Percentiles rank a stretch among this genome's conserved stretches.
These are phyloP conservation scores for Yasuhikotakia modesta DNA, from an alignment of 2,797 vertebrate species.

Conservation along the genomic window DNA sequence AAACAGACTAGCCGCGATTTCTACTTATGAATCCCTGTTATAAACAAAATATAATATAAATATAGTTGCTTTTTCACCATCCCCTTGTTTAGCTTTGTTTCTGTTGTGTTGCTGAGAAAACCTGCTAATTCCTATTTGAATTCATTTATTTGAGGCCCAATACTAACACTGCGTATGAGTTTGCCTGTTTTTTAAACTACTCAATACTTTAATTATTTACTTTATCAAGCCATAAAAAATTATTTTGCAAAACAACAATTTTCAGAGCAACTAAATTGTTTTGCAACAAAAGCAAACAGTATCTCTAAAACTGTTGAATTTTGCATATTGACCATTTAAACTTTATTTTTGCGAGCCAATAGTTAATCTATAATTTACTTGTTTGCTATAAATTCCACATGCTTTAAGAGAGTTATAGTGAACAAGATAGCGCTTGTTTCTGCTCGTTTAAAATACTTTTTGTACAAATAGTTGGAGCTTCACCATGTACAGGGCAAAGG, in stretches of 20 bases:
- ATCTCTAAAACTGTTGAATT: not conserved
- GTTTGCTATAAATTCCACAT: constrained; percentile 8
- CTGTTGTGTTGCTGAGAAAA: too few species aligned
- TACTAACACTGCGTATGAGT: not conserved
- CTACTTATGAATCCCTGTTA: not conserved
- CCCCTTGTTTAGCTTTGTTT: not conserved
- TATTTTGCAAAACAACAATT: not conserved
- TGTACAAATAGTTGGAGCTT: constrained; percentile 17
- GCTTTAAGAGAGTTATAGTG: too few species aligned
- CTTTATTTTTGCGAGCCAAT: not conserved
- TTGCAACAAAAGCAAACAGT: not conserved
- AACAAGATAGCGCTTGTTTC: not conserved
- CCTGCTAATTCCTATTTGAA: too few species aligned
- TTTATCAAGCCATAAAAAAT: too few species aligned
- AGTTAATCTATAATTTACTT: not conserved
- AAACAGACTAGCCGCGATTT: not conserved
- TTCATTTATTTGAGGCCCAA: too few species aligned
- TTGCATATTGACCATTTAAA: constrained; percentile 5
- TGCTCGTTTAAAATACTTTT: not conserved
- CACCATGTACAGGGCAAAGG: constrained; percentile 31
- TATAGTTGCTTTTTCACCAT: constrained; percentile 14
- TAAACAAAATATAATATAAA: not conserved
- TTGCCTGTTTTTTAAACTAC: not conserved
- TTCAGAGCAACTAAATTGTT: not conserved
- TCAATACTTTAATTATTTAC: too few species aligned